phyloP scores from a whole-genome alignment of 2,113 vertebrate genomes.

The Sialia sialis region DNA sequence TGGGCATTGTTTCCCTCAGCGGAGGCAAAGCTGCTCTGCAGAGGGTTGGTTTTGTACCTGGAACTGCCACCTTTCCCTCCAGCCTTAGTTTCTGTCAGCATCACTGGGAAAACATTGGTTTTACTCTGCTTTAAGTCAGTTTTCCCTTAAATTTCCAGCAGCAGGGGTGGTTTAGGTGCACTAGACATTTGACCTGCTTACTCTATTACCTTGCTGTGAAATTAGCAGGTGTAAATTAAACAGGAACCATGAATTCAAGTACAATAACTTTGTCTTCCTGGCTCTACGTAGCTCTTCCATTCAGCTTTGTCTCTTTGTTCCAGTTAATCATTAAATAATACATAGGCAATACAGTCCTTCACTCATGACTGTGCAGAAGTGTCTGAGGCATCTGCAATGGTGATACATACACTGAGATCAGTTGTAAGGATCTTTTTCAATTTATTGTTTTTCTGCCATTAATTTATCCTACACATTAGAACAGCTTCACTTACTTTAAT shows the following conservation, averaged over 20 bases:
- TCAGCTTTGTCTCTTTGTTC: background rate
- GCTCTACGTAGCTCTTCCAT: background rate
- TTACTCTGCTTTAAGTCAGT: background rate
- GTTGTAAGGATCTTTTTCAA: background rate
- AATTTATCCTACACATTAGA: background rate
- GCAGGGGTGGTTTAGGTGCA: background rate
- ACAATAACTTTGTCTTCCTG: background rate
- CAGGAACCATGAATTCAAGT: background rate
- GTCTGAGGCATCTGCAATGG: background rate
- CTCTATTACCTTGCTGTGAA: background rate
- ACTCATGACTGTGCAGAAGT: background rate
- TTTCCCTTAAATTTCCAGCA: background rate
- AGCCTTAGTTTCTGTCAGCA: background rate
- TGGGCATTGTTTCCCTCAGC: background rate
- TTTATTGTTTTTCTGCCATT: background rate
- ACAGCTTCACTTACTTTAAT: background rate
- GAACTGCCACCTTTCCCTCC: background rate
- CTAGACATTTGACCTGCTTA: background rate
- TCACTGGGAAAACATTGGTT: background rate
- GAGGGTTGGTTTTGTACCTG: background rate
- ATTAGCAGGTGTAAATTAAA: background rate
- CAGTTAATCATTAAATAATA: background rate
- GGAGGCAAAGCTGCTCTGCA: background rate
- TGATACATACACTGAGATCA: background rate
- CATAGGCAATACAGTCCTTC: background rate